Percentiles rank a stretch among this genome's conserved stretches.
Evolutionary conservation across 2,888 invertebrate genomes (phyloP).

Genomic region (Plusia festucae): DNA sequence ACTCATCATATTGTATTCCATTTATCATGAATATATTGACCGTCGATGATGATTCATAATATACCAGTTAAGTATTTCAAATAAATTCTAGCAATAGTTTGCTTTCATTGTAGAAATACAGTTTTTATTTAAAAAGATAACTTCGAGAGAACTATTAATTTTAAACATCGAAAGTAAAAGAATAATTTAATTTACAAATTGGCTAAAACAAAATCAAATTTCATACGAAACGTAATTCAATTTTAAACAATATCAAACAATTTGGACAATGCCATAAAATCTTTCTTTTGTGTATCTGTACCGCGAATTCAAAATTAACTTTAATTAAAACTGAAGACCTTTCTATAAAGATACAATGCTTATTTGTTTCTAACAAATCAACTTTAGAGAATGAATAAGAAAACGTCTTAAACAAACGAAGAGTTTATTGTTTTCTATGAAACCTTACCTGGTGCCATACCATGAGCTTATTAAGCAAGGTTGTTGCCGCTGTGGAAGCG

Average conservation of each 20-base stretch:
- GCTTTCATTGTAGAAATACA: too few species aligned
- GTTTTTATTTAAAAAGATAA: too few species aligned
- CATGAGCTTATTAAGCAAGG: too few species aligned
- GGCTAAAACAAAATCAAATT: slow-evolving; percentile 32
- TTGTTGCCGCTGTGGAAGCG: too few species aligned
- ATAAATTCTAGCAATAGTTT: too few species aligned
- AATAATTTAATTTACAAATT: slow-evolving; percentile 35
- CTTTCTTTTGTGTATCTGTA: slow-evolving; percentile 59
- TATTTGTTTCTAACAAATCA: slow-evolving; percentile 48
- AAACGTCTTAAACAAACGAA: slow-evolving; percentile 31
- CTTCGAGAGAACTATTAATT: neutral
- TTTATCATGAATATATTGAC: too few species aligned
- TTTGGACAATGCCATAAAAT: slow-evolving; percentile 59
- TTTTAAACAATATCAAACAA: slow-evolving; percentile 61
- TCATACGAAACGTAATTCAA: slow-evolving; percentile 49
- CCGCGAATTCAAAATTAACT: slow-evolving; percentile 65
- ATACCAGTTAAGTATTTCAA: too few species aligned
- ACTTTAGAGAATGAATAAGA: slow-evolving; percentile 41
- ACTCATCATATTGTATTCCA: too few species aligned
- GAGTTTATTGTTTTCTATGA: slow-evolving; percentile 32
- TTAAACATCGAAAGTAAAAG: neutral
- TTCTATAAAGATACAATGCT: slow-evolving; percentile 51
- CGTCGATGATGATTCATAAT: too few species aligned
- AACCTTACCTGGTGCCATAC: too few species aligned
- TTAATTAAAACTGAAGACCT: slow-evolving; percentile 54